Conservation (phyloP, 2,888 invertebrate species). For the Leucozona laternaria region DNA sequence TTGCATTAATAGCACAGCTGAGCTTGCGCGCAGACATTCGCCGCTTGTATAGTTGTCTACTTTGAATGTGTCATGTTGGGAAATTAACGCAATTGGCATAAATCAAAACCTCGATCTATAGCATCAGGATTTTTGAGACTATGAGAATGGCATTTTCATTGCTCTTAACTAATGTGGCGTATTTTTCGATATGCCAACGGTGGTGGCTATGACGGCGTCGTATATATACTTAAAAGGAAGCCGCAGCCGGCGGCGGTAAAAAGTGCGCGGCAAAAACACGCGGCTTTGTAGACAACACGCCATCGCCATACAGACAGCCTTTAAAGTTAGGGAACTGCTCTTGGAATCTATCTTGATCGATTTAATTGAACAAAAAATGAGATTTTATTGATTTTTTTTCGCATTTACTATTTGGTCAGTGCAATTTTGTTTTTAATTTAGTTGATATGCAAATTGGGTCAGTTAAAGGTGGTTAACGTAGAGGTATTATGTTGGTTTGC, state of each 20-base stretch:
- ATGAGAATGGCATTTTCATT: slow-evolving; percentile 57
- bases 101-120: slow-evolving; percentile 57
- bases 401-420: neutral
- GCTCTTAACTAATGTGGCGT: slow-evolving; percentile 45
- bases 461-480: neutral
- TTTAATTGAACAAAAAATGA: slow-evolving; percentile 52
- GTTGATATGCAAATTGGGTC: slow-evolving; percentile 32
- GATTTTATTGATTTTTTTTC: slow-evolving; percentile 63
- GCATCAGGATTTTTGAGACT: neutral
- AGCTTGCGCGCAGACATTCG: slow-evolving; percentile 42
- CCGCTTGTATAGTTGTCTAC: slow-evolving; percentile 29
- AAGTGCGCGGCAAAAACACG: slow-evolving; percentile 7
- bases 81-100: slow-evolving; percentile 73
- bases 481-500: too few relatives aligned
- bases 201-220: neutral
- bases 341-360: slow-evolving; percentile 68
- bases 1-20: slow-evolving; percentile 55
- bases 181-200: neutral
- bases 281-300: slow-evolving; percentile 19
- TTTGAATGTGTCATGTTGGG: slow-evolving; percentile 70
- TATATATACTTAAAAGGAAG: slow-evolving; percentile 59
- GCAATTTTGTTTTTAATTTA: neutral
- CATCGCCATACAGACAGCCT: too few relatives aligned
- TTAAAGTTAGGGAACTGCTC: neutral
- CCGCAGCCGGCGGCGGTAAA: slow-evolving; percentile 40